Conservation (phyloP, 2,113 vertebrate genomes). For the Probosciger aterrimus region DNA sequence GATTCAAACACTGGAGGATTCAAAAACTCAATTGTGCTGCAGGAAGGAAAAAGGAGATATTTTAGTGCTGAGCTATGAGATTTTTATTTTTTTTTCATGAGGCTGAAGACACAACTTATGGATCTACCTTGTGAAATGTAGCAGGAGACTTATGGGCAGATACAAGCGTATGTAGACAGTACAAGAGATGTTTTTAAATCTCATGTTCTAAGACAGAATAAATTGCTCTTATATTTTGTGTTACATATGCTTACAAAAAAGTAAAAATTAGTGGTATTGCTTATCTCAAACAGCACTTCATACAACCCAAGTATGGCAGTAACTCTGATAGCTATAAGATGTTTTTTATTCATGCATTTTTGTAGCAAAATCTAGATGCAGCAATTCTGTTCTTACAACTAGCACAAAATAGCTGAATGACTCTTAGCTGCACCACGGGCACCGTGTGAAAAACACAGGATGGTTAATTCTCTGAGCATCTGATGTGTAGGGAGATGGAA, state of each 20-base stretch:
- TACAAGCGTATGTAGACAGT: neutral
- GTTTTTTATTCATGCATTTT: neutral
- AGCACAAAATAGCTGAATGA: neutral
- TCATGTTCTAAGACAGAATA: neutral
- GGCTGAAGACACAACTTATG: neutral
- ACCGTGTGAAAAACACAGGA: neutral
- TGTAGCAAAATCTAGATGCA: neutral
- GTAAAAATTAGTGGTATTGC: neutral
- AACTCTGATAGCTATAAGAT: neutral
- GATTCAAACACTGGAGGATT: neutral
- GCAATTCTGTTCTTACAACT: neutral
- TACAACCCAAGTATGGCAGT: neutral
- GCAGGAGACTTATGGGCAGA: neutral
- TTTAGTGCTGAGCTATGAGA: neutral
- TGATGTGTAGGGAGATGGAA: neutral
- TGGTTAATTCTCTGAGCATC: neutral
- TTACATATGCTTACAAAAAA: neutral
- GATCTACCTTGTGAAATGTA: neutral
- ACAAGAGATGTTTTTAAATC: neutral
- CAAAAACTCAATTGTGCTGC: neutral
- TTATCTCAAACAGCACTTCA: neutral
- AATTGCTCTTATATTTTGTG: neutral
- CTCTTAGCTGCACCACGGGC: neutral
- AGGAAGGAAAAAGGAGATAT: neutral
- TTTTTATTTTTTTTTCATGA: neutral